Evolutionary conservation across 2,888 invertebrate species (phyloP).

Genomic region (Diplolepis rosae): DNA sequence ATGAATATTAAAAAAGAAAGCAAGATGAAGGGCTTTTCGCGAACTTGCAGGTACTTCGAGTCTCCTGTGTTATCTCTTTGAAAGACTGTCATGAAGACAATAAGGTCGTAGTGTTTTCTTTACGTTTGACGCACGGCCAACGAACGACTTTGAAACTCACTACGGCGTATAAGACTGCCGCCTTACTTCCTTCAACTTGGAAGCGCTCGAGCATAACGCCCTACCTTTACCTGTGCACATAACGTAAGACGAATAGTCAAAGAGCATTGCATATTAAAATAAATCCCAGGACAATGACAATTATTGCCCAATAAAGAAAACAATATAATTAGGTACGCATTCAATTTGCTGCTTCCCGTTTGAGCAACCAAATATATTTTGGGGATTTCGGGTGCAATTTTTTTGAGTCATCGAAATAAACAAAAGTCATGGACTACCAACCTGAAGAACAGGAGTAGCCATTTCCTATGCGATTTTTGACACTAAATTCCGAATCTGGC

Average conservation of each 20-base stretch:
- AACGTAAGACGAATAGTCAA: conserved; percentile 56
- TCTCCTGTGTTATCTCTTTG: not conserved
- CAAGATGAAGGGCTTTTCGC: not conserved
- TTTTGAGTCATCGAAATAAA: too few relatives aligned
- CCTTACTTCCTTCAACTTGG: conserved; percentile 60
- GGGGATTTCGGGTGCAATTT: too few relatives aligned
- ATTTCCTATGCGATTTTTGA: too few relatives aligned
- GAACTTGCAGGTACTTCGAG: not conserved
- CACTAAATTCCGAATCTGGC: too few relatives aligned
- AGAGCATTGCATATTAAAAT: conserved; percentile 37
- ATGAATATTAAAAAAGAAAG: not conserved
- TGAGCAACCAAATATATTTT: too few relatives aligned
- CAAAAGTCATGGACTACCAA: too few relatives aligned
- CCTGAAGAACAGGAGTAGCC: too few relatives aligned
- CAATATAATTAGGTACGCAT: not conserved
- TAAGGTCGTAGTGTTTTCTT: too few relatives aligned
- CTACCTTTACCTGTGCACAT: conserved; percentile 66
- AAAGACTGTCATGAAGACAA: too few relatives aligned
- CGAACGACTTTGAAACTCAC: conserved; percentile 17
- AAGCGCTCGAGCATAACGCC: conserved; percentile 71
- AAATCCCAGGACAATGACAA: not conserved
- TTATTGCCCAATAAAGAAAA: not conserved
- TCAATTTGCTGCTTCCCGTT: not conserved
- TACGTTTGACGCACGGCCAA: not conserved
- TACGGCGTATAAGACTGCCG: conserved; percentile 29